phyloP scores from a whole-genome alignment of 1,140 invertebrate species.

The Platyscapa corneri region DNA sequence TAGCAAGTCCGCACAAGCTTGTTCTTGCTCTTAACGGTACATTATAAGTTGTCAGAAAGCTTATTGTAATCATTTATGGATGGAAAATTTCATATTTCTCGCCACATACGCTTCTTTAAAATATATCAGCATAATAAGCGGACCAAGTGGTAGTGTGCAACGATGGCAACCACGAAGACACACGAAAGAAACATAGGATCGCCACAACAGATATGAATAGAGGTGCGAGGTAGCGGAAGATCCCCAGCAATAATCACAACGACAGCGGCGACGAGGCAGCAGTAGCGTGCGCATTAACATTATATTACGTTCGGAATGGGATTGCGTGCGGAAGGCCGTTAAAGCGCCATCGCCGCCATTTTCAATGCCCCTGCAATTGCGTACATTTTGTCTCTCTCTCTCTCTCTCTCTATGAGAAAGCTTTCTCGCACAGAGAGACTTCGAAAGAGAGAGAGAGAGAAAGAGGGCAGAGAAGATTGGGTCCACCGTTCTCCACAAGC shows the following conservation, averaged over 20 bases:
- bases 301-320: conserved; percentile 41
- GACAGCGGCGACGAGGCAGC: too few relatives aligned
- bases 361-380: not conserved
- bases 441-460: not conserved
- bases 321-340: conserved; percentile 17
- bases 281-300: conserved; percentile 33
- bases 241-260: not conserved
- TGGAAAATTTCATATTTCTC: not conserved
- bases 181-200: not conserved
- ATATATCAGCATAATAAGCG: not conserved
- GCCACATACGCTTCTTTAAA: not conserved
- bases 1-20: too few relatives aligned
- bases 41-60: not conserved
- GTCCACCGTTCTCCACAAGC: not conserved
- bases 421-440: not conserved
- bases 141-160: not conserved
- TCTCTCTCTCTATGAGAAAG: too few relatives aligned
- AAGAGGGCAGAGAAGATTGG: not conserved
- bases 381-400: not conserved
- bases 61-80: not conserved
- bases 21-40: too few relatives aligned
- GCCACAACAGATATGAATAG: not conserved
- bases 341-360: not conserved
- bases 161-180: not conserved
- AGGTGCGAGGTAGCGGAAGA: not conserved